Base-by-base conservation (phyloP, 2,888 invertebrate species). In the Pteria penguin region DNA sequence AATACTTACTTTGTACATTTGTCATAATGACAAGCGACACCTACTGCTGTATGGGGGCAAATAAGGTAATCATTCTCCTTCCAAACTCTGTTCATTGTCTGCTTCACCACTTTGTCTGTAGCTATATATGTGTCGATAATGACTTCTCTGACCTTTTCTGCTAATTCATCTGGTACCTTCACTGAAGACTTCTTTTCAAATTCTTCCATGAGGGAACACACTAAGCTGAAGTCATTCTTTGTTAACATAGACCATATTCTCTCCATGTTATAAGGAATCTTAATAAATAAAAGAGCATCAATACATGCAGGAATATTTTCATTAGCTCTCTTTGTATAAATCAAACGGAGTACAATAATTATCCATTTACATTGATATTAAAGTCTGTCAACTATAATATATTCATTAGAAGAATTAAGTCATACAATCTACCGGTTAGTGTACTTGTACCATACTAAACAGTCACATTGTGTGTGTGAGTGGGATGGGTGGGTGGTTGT, bases 1-100 rank as follows among this genome's bases (percentile, higher is more conserved):
- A 14, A n/a, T n/a, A 18, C 3, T 33, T 57, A 68, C 68, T 31
- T 68, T 26, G 24, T 11, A 8, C 55, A 11, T 57, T 68, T 55
- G 18, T 68, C 11, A 57, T 68, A 87, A 71, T 85, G 84, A 75
- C 91, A 92, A 22, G 90, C 84, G 14, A 91, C 89, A 32, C 90
- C 93, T 1, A 89, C 87, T 3, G 93, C 93, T 0, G 93, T 93
- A 80, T 93, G 93, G 2, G 93, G 93, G 85, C 93, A 93, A 2
- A 92, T 71, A 70, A 89, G 72, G 84, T 93, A 93, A n/a, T 52
- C 61, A 78, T 92, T 88, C 57, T 89, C 88, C 31, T 86, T 79
- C 89, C 90, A 92, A 70, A 91, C 90, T 66, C 85, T 79, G 60
- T 75, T 83, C 84, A 93, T 92, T 0, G 92, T 89, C 8, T 73